A percentile compares a stretch with the other conserved stretches of the same genome.
Conservation (phyloP, 2,888 invertebrate genomes). For the Calliopum simillimum region DNA sequence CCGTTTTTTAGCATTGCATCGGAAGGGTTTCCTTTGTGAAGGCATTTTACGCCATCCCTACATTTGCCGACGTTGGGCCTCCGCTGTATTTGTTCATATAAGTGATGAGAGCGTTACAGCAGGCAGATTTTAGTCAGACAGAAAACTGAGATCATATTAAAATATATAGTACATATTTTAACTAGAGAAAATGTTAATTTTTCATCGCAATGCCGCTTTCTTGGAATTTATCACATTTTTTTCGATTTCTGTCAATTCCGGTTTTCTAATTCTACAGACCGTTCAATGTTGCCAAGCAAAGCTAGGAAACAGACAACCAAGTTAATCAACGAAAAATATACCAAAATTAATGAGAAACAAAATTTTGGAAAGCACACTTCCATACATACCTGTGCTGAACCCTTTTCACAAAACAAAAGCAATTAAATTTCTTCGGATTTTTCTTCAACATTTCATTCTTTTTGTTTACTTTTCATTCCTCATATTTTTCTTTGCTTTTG, state of each 20-base stretch:
- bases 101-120: too few species aligned
- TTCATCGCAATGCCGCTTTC: neutral
- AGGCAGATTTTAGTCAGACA: too few species aligned
- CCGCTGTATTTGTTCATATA: too few species aligned
- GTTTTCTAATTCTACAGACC: neutral
- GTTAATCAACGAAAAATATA: neutral
- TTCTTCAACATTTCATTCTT: constrained; percentile 13
- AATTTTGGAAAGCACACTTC: neutral
- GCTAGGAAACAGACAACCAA: neutral
- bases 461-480: constrained; percentile 1
- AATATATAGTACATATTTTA: too few species aligned
- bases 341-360: neutral
- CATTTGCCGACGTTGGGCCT: too few species aligned
- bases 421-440: neutral
- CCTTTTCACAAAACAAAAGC: neutral
- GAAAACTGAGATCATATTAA: too few species aligned
- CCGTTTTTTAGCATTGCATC: too few species aligned
- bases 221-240: neutral
- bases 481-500: constrained; percentile 1
- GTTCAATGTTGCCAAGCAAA: neutral
- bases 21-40: too few species aligned
- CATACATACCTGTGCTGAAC: neutral
- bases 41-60: too few species aligned
- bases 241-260: neutral
- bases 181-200: neutral